Conservation (phyloP, 1,140 invertebrate genomes). For the Penaeus vannamei region DNA sequence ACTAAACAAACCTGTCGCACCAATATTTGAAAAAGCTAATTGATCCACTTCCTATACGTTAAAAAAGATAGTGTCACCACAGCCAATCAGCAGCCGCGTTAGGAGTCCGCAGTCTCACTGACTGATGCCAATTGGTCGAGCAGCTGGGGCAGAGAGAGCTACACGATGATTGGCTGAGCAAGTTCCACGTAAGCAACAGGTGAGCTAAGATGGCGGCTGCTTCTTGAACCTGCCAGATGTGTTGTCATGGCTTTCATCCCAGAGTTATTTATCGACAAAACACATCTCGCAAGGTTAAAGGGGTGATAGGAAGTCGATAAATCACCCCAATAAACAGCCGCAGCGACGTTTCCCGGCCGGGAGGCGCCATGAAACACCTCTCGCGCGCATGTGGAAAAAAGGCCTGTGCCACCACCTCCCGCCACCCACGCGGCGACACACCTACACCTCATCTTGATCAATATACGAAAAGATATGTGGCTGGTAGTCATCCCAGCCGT, state of each 20-base stretch:
- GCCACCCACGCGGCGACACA: background rate
- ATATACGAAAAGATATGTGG: constrained; percentile 61
- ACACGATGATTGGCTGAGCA: constrained; percentile 64
- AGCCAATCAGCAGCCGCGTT: constrained; percentile 63
- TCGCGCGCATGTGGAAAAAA: background rate
- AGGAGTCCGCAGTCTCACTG: constrained; percentile 60
- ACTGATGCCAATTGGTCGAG: constrained; percentile 65
- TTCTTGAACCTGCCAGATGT: constrained; percentile 59
- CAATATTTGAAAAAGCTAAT: constrained; percentile 51
- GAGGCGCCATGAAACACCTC: background rate
- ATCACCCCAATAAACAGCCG: background rate
- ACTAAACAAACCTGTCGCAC: constrained; percentile 45
- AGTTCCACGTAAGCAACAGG: constrained; percentile 68
- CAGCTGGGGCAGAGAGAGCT: constrained; percentile 62
- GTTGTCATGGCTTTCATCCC: background rate
- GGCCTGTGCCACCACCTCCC: constrained; percentile 13
- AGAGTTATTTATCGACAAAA: constrained; percentile 32
- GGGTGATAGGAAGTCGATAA: background rate
- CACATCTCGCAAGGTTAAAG: constrained; percentile 8
- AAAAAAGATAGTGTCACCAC: constrained; percentile 45
- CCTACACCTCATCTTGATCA: constrained; percentile 50
- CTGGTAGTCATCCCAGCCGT: constrained; percentile 26
- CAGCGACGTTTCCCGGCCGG: background rate
- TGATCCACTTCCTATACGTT: constrained; percentile 13
- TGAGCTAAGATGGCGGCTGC: constrained; percentile 67